Evolutionary conservation across 2,888 invertebrate species (phyloP), one percentile per base, ranked within the genome.

Genomic region (Diaphora mendica): DNA sequence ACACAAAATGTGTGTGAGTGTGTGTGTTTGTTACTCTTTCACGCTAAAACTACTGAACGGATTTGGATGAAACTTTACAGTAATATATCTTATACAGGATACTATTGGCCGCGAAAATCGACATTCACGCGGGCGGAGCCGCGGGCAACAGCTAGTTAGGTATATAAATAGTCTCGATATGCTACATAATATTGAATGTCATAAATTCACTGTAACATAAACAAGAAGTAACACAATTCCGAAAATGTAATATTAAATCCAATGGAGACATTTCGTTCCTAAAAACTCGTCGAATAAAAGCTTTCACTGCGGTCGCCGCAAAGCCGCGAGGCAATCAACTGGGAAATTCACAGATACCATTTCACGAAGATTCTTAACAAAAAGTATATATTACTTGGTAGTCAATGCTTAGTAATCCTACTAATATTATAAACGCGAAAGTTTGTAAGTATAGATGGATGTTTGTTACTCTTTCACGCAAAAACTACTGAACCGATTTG

Each of bases 331-430:
- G 72, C 73, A 74, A 77, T 74, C 83, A 81, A 77, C 79, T 69
- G 69, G 62, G 62, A 51, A 78, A 82, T 68, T 73, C 74, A 80
- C 78, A 82, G 77, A 71, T 66, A 71, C 77, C 74, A 81, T 73
- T 82, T 77, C 59, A 62, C 68, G 62, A 78, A 78, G 69, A 68
- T 75, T 77, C 73, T 72, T 80, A 71, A 80, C 72, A 71, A 82
- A 78, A 70, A 70, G 82, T n/a, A 76, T 73, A 78, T 73, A 70
- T 78, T 64, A 78, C 76, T 39, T n/a, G 26, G 74, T 64, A 69
- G 76, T 76, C 72, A 72, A 7, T 48, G 20, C 17, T 48, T 20
- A 44, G 20, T 20, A 48, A 48, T 20, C 15, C n/a, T n/a, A n/a
- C n/a, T n/a, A n/a, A n/a, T n/a, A n/a, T n/a, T n/a, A n/a, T n/a